Evolutionary conservation across 2,888 invertebrate genomes (phyloP).

Genomic region (Callinectes sapidus): DNA sequence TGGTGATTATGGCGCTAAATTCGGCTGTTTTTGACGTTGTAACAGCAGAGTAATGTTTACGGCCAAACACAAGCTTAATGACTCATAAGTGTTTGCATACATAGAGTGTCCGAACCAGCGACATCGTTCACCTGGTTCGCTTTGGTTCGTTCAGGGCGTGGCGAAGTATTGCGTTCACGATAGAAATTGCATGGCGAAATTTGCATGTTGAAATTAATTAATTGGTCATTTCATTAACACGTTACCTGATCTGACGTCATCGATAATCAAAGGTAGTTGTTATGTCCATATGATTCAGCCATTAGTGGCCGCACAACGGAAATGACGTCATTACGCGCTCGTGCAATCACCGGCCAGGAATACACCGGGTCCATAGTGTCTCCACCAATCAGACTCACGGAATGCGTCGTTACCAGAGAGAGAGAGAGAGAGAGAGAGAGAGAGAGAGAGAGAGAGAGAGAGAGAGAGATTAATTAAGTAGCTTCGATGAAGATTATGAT

Average conservation of each 20-base stretch:
- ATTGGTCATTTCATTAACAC: conserved; percentile 1
- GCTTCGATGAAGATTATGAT: neutral
- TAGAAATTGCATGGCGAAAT: neutral
- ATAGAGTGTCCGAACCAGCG: neutral
- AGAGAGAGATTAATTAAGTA: too few relatives aligned
- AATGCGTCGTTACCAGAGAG: neutral
- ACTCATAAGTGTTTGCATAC: conserved; percentile 1
- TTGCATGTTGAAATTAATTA: neutral
- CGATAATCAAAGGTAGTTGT: neutral
- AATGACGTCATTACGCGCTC: neutral
- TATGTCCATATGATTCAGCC: neutral
- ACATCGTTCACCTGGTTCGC: neutral
- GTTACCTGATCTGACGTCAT: neutral
- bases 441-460: neutral
- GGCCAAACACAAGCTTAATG: neutral
- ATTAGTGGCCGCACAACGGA: neutral
- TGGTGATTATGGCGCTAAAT: neutral
- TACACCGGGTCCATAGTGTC: neutral
- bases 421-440: neutral
- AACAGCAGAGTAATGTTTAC: neutral
- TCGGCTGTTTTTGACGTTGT: neutral
- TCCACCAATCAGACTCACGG: neutral
- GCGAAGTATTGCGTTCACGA: neutral
- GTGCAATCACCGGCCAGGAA: neutral
- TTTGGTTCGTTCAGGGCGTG: neutral